Evolutionary conservation across 2,797 vertebrate genomes (phyloP).

Genomic region (Sitta carolinensis): DNA sequence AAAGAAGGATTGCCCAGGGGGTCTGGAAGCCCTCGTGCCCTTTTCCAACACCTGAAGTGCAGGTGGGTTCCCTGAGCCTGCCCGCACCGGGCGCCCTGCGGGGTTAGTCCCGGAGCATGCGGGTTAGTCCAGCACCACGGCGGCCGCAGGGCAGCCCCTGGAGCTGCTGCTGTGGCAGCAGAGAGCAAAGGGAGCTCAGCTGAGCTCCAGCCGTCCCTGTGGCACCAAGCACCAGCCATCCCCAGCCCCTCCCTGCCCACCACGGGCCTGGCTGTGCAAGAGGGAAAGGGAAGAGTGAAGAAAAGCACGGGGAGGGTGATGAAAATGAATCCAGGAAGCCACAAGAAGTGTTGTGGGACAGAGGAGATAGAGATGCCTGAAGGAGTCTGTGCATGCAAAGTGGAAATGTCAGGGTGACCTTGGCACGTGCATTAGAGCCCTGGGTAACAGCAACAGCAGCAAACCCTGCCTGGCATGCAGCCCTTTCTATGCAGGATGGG

Average conservation of each 20-base stretch:
- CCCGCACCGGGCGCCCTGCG: rapidly evolving
- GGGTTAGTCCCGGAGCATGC: background rate
- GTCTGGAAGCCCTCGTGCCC: background rate
- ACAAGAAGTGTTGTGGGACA: background rate
- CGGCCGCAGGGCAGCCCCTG: background rate
- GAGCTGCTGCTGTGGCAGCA: background rate
- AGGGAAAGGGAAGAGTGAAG: background rate
- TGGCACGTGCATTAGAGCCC: background rate
- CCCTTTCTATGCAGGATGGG: constrained; percentile 3
- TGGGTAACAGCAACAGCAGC: constrained; percentile 66
- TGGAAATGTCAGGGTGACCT: background rate
- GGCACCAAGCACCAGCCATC: background rate
- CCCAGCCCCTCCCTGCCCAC: background rate
- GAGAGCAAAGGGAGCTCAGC: background rate
- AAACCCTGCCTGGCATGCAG: background rate
- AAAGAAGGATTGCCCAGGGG: background rate
- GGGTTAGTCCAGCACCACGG: background rate
- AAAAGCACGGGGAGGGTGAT: background rate
- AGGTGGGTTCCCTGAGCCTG: background rate
- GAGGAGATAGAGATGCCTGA: background rate
- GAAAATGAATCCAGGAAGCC: background rate
- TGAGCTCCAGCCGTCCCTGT: background rate
- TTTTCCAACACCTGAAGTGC: background rate
- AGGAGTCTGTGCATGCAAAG: constrained; percentile 1
- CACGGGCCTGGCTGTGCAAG: background rate